phyloP scores from a whole-genome alignment of 2,888 invertebrate genomes.

The Callyntrura guangdongensis region DNA sequence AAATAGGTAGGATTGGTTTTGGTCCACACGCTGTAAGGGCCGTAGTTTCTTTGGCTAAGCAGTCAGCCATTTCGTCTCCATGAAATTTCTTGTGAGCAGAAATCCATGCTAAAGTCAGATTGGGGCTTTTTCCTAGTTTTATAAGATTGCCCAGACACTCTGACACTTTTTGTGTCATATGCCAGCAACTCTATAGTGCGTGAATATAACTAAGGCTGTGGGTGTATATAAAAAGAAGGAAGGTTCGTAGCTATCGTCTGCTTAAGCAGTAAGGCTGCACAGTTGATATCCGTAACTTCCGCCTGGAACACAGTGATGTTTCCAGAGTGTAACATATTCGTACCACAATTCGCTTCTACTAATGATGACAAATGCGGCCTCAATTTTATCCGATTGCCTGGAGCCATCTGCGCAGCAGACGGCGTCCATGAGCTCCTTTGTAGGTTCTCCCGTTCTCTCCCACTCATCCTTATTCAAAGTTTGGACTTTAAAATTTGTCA shows the following conservation, averaged over 20 bases:
- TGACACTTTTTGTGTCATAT: too few relatives aligned
- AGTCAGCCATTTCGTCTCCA: slow-evolving; percentile 67
- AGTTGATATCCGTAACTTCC: slow-evolving; percentile 59
- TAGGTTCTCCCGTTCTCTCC: too few relatives aligned
- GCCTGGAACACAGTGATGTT: slow-evolving; percentile 61
- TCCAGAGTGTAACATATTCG: slow-evolving; percentile 39
- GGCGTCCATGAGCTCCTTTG: too few relatives aligned
- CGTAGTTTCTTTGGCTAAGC: slow-evolving; percentile 52
- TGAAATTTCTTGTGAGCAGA: slow-evolving; percentile 58
- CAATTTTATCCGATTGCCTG: slow-evolving; percentile 30
- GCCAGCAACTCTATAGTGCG: too few relatives aligned
- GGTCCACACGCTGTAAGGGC: background rate
- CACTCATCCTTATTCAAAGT: too few relatives aligned
- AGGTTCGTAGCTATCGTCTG: too few relatives aligned
- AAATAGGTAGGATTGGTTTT: slow-evolving; percentile 57
- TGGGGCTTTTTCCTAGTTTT: too few relatives aligned
- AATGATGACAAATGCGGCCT: slow-evolving; percentile 7
- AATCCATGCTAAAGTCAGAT: slow-evolving; percentile 65
- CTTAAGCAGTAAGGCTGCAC: too few relatives aligned
- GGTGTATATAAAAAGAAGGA: too few relatives aligned
- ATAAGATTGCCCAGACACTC: too few relatives aligned
- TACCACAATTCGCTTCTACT: background rate
- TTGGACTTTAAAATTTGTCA: too few relatives aligned
- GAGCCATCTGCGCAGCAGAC: slow-evolving; percentile 66
- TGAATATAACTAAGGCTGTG: too few relatives aligned